phyloP scores from a whole-genome alignment of 2,797 vertebrate species.

The Urosaurus nigricauda region DNA sequence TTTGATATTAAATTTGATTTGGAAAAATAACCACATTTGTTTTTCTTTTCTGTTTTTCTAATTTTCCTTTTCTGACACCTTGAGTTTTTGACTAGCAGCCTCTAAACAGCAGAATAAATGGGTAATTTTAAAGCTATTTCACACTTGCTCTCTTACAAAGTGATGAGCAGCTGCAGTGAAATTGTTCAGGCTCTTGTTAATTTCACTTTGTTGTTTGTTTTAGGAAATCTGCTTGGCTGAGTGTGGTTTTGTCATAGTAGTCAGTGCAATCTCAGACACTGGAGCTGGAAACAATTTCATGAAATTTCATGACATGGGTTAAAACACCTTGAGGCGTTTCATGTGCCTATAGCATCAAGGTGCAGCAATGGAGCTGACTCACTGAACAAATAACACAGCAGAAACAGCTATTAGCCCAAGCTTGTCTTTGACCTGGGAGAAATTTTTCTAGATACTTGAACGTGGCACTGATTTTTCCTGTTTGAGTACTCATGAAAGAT shows the following conservation, averaged over 20 bases:
- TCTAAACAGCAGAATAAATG: conserved; percentile 13
- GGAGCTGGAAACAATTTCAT: conserved; percentile 12
- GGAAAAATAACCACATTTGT: not conserved
- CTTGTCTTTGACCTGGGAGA: not conserved
- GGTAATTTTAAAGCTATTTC: conserved; percentile 20
- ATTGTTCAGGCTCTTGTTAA: conserved; percentile 8
- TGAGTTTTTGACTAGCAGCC: not conserved
- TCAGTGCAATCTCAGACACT: fast-evolving
- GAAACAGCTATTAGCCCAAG: not conserved
- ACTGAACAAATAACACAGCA: not conserved
- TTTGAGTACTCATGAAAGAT: not conserved
- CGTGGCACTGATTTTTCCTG: not conserved
- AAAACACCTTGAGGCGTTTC: not conserved
- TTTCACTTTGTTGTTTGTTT: conserved; percentile 3
- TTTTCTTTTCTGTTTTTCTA: conserved; percentile 13
- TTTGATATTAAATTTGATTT: conserved; percentile 9
- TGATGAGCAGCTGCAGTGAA: not conserved
- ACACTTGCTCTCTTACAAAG: not conserved
- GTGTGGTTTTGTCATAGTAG: not conserved
- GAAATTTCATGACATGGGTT: conserved; percentile 8
- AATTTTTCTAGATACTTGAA: not conserved
- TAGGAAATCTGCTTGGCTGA: conserved; percentile 12
- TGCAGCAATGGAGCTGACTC: not conserved
- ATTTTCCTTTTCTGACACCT: not conserved
- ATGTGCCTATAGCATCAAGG: not conserved